A percentile compares a stretch with the other conserved stretches of the same genome.
Evolutionary conservation across 2,797 vertebrate genomes (phyloP).

Genomic region (Chelidonichthys spinosus): DNA sequence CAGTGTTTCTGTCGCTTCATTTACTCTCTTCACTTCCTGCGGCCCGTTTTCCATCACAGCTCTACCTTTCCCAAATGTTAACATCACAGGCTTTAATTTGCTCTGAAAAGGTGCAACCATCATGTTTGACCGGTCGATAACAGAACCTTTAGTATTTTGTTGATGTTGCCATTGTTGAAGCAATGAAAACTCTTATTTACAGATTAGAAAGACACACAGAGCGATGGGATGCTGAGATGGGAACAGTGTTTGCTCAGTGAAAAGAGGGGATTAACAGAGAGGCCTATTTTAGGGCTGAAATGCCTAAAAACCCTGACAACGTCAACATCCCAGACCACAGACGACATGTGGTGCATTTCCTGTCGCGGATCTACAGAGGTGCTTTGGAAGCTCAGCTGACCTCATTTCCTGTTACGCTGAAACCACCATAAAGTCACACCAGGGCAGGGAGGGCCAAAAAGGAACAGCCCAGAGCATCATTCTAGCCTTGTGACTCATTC

Average conservation of each 20-base stretch:
- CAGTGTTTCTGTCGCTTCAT: conserved; percentile 21
- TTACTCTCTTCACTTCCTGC: conserved; percentile 14
- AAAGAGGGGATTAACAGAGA: conserved; percentile 72
- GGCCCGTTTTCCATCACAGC: conserved; percentile 15
- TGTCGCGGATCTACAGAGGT: conserved; percentile 65
- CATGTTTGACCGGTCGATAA: not conserved
- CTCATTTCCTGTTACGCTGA: conserved; percentile 75
- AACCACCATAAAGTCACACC: conserved; percentile 63
- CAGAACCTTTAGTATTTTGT: conserved; percentile 11
- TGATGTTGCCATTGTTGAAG: conserved; percentile 5
- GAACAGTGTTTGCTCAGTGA: conserved; percentile 58
- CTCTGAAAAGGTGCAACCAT: not conserved
- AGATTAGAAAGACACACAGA: conserved; percentile 54
- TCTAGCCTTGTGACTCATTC: conserved; percentile 44
- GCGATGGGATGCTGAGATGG: conserved; percentile 55
- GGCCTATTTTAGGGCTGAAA: conserved; percentile 78
- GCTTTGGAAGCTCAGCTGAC: conserved; percentile 69
- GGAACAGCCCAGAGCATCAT: conserved; percentile 45
- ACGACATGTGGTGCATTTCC: conserved; percentile 79
- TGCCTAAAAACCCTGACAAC: conserved; percentile 77
- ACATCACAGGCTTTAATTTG: not conserved
- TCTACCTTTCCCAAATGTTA: conserved; percentile 7
- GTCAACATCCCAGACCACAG: conserved; percentile 74
- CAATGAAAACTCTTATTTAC: conserved; percentile 61
- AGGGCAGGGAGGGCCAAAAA: conserved; percentile 42